These are phyloP conservation scores for Drosophila pseudotakahashii DNA, from an alignment of 2,888 invertebrate species.

Conservation along the genomic window DNA sequence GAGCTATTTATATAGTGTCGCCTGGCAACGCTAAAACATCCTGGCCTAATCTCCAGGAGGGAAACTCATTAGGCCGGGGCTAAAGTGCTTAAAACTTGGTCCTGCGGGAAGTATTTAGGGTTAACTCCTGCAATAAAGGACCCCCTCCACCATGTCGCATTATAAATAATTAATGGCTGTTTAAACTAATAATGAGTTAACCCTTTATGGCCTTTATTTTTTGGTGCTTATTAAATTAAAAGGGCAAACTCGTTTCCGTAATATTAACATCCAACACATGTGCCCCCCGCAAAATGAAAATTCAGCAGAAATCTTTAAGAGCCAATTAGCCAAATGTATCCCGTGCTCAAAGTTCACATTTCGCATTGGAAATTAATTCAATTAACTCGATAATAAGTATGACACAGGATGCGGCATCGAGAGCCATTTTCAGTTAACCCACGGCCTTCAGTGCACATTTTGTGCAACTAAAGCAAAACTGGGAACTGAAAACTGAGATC, in stretches of 20 bases:
- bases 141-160: slow-evolving; percentile 33
- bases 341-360: slow-evolving; percentile 29
- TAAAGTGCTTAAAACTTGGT: slow-evolving; percentile 34
- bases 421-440: slow-evolving; percentile 28
- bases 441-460: slow-evolving; percentile 22
- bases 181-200: slow-evolving; percentile 60
- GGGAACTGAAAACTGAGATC: neutral
- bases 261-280: neutral
- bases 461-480: slow-evolving; percentile 37
- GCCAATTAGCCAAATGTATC: slow-evolving; percentile 61
- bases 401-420: slow-evolving; percentile 10
- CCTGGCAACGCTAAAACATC: slow-evolving; percentile 15
- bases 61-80: slow-evolving; percentile 27
- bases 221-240: slow-evolving; percentile 27
- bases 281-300: slow-evolving; percentile 13
- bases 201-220: slow-evolving; percentile 52
- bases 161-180: slow-evolving; percentile 64
- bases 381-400: slow-evolving; percentile 53
- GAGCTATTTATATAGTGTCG: slow-evolving; percentile 35
- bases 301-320: slow-evolving; percentile 50
- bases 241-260: slow-evolving; percentile 9
- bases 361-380: slow-evolving; percentile 57
- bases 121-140: neutral
- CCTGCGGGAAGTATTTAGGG: slow-evolving; percentile 5
- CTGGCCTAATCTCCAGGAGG: slow-evolving; percentile 8